These are phyloP conservation scores for Phaonia tiefii DNA, from an alignment of 2,888 invertebrate genomes.

Conservation along the genomic window DNA sequence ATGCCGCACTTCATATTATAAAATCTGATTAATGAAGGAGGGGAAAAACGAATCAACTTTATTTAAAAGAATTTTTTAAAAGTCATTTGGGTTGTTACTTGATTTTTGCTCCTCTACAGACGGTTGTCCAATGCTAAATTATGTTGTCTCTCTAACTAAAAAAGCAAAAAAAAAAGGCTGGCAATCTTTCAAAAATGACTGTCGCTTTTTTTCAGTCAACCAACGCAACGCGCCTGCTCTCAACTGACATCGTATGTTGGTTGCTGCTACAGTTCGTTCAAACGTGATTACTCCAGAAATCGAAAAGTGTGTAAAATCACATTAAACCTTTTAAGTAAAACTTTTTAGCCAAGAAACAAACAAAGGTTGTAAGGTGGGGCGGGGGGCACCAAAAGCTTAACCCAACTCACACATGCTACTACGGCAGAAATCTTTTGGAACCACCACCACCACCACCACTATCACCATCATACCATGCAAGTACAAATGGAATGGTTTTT, in stretches of 20 bases:
- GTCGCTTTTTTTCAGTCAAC: not conserved
- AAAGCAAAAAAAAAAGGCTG: no score
- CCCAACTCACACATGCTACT: not conserved
- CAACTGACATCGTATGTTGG: not conserved
- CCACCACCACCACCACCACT: no score
- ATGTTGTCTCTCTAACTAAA: no score
- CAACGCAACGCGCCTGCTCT: not conserved
- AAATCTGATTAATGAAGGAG: constrained; percentile 11
- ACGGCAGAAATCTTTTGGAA: not conserved
- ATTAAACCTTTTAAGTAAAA: constrained; percentile 5
- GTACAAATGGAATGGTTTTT: not conserved
- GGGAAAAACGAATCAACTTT: constrained; percentile 4
- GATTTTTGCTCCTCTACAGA: no score
- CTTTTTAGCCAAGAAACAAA: not conserved
- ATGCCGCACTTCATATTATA: not conserved
- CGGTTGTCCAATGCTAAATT: no score
- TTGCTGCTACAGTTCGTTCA: not conserved
- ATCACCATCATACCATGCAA: no score
- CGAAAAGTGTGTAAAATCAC: constrained; percentile 28
- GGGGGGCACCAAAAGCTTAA: not conserved
- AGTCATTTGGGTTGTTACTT: constrained; percentile 8
- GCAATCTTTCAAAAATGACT: no score
- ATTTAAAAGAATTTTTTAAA: constrained; percentile 11
- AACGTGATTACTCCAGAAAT: constrained; percentile 26
- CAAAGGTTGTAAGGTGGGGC: no score